A percentile compares a stretch with the other conserved stretches of the same genome.
phyloP scores from a whole-genome alignment of 2,888 invertebrate genomes.

The Phengaris arion region DNA sequence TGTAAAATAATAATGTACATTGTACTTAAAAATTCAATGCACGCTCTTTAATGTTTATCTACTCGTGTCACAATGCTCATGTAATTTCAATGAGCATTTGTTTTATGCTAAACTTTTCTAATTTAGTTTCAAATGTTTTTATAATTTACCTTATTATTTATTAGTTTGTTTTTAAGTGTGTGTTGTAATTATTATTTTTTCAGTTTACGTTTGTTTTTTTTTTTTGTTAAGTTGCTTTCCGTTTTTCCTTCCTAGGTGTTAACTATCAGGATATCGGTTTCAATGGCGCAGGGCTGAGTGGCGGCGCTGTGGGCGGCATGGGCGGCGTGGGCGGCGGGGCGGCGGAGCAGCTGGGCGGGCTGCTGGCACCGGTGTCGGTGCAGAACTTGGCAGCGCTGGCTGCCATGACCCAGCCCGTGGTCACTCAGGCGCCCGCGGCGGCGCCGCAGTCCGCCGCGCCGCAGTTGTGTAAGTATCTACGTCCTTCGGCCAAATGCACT shows the following conservation, averaged over 20 bases:
- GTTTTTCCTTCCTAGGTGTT: conserved; percentile 57
- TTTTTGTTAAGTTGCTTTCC: conserved; percentile 37
- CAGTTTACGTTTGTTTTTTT: conserved; percentile 14
- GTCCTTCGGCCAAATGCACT: background rate
- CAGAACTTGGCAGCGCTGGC: conserved; percentile 95
- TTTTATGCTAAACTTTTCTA: background rate
- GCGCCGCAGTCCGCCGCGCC: conserved; percentile 60
- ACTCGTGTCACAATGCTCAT: background rate
- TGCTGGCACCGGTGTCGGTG: conserved; percentile 90
- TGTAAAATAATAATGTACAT: background rate
- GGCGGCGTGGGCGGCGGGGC: conserved; percentile 82
- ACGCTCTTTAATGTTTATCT: conserved; percentile 7
- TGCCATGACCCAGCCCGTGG: conserved; percentile 85
- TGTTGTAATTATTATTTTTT: background rate
- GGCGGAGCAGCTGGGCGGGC: conserved; percentile 92
- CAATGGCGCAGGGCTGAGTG: conserved; percentile 75
- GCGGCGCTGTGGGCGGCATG: conserved; percentile 56
- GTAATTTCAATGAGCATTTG: conserved; percentile 11
- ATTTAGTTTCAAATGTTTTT: background rate
- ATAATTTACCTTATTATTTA: background rate
- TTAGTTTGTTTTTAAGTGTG: background rate
- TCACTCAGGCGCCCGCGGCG: conserved; percentile 73
- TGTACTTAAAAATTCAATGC: background rate
- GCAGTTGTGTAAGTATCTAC: conserved; percentile 66
- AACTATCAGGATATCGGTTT: conserved; percentile 78